Conservation (phyloP, 2,113 vertebrate species). For the Otis tarda region DNA sequence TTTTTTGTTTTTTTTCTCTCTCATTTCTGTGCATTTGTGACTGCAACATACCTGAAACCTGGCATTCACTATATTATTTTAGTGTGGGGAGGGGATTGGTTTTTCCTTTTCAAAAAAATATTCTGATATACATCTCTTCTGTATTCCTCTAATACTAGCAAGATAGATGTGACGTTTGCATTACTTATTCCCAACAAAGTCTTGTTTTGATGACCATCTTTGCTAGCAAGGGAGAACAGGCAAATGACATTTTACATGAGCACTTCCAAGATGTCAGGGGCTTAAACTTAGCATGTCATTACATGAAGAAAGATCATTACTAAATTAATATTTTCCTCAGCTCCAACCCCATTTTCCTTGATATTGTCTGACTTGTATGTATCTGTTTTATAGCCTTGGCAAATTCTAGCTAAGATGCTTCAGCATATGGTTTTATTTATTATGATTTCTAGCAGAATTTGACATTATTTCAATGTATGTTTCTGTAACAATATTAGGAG, state of each 20-base stretch:
- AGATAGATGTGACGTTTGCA: background rate
- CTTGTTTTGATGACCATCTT: conserved; percentile 49
- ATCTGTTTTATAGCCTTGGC: background rate
- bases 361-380: background rate
- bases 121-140: background rate
- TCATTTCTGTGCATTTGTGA: conserved; percentile 25
- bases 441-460: background rate
- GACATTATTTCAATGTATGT: background rate
- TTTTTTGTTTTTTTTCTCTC: background rate
- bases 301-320: background rate
- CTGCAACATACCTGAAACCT: conserved; percentile 31
- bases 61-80: background rate
- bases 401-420: conserved; percentile 12
- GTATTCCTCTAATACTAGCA: background rate
- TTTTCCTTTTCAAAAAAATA: background rate
- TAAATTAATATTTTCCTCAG: conserved; percentile 30
- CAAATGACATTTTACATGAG: conserved; percentile 40
- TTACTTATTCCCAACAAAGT: conserved; percentile 27
- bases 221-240: conserved; percentile 26
- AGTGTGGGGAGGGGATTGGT: background rate
- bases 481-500: conserved; percentile 8
- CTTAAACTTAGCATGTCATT: background rate
- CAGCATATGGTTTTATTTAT: conserved; percentile 9
- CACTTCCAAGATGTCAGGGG: conserved; percentile 9
- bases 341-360: background rate